A percentile compares a stretch with the other conserved stretches of the same genome.
These are phyloP conservation scores for Agrochola circellaris DNA, from an alignment of 2,888 invertebrate genomes.

Conservation along the genomic window DNA sequence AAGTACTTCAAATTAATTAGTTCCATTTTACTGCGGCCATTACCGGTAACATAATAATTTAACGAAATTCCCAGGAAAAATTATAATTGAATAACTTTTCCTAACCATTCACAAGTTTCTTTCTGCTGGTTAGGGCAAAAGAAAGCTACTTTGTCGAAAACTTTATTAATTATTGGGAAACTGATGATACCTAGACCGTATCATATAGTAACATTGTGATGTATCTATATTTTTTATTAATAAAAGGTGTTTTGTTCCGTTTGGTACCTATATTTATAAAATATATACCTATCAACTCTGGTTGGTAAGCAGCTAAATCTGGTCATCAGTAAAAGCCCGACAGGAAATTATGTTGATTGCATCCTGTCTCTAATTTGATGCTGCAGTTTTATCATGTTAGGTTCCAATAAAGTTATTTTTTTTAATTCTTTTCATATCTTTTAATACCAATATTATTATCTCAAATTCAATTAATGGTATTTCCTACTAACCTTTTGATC, in stretches of 20 bases:
- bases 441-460: not conserved
- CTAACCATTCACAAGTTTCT: not conserved
- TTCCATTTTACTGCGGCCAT: not conserved
- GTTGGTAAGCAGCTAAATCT: not conserved
- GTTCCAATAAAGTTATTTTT: too few species aligned
- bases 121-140: not conserved
- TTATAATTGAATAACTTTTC: not conserved
- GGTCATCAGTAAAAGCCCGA: not conserved
- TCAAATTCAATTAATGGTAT: not conserved
- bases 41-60: not conserved
- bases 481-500: constrained; percentile 93
- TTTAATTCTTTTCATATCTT: not conserved
- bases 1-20: constrained; percentile 11
- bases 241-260: not conserved
- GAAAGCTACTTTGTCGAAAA: not conserved
- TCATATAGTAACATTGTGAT: not conserved
- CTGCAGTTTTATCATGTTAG: not conserved
- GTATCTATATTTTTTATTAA: not conserved
- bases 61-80: not conserved
- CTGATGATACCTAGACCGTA: not conserved
- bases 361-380: constrained; percentile 5
- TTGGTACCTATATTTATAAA: not conserved
- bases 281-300: not conserved
- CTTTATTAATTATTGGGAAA: constrained; percentile 19
- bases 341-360: not conserved